Conservation (phyloP, 1,140 invertebrate species). For the Radopholus similis region DNA sequence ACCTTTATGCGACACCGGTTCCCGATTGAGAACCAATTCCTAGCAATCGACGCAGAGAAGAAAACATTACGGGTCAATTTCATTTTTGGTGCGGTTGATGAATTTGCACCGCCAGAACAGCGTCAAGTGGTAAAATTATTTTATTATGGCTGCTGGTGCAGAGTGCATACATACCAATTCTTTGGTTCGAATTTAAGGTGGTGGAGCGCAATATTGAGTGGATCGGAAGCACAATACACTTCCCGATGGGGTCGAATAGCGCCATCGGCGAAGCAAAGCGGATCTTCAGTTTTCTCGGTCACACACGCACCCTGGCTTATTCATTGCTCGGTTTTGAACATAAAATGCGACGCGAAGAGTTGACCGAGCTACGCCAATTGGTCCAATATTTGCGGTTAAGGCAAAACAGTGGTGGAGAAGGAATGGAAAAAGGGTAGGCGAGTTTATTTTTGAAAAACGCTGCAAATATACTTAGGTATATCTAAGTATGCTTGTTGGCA, state of each 20-base stretch:
- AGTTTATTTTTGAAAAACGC: too few species aligned
- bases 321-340: constrained; percentile 7
- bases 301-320: constrained; percentile 1
- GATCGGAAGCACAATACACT: constrained; percentile 5
- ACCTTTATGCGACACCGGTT: constrained; percentile 16
- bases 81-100: constrained; percentile 9
- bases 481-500: too few species aligned
- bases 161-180: too few species aligned
- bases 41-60: constrained; percentile 19
- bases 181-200: constrained; percentile 17
- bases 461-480: too few species aligned
- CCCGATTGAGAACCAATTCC: constrained; percentile 18
- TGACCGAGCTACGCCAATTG: not conserved
- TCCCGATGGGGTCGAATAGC: constrained; percentile 5
- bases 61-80: constrained; percentile 17
- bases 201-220: constrained; percentile 23
- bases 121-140: constrained; percentile 15
- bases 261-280: not conserved
- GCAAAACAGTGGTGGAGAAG: not conserved
- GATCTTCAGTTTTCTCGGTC: not conserved
- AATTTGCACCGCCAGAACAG: not conserved
- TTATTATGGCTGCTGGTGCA: not conserved
- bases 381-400: not conserved
- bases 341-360: not conserved
- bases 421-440: not conserved